Evolutionary conservation across 2,113 vertebrate genomes (phyloP).

Genomic region (Nesogale talazaci): DNA sequence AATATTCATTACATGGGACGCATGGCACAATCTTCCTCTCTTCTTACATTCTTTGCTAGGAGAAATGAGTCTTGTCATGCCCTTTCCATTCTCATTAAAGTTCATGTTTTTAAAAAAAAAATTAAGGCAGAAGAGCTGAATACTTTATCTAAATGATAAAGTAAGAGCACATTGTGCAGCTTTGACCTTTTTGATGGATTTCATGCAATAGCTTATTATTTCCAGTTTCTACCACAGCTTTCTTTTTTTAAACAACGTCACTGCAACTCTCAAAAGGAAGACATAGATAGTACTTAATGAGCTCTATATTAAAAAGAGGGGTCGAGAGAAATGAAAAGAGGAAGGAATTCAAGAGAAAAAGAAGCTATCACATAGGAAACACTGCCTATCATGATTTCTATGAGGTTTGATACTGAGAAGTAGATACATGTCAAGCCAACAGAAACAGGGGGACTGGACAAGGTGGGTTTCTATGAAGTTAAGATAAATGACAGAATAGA

Average conservation of each 20-base stretch:
- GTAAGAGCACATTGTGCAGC: constrained; percentile 2
- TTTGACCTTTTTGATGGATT: constrained; percentile 65
- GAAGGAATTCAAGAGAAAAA: not conserved
- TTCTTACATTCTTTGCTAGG: not conserved
- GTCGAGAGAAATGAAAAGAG: not conserved
- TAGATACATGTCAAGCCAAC: too few relatives aligned
- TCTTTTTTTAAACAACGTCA: not conserved
- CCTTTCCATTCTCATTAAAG: not conserved
- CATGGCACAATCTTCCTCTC: not conserved
- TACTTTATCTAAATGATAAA: constrained; percentile 52
- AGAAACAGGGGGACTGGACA: not conserved
- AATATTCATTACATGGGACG: not conserved
- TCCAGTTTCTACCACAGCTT: not conserved
- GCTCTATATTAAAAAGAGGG: not conserved
- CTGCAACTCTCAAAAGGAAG: constrained; percentile 14
- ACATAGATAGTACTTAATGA: not conserved
- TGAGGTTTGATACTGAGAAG: not conserved
- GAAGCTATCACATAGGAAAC: not conserved
- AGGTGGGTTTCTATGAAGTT: not conserved
- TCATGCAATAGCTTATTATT: constrained; percentile 44
- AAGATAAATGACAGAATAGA: not conserved
- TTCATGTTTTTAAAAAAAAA: not conserved
- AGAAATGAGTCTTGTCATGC: constrained; percentile 40
- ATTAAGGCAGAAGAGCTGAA: constrained; percentile 46
- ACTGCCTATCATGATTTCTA: not conserved